Conservation (phyloP, 1,140 invertebrate genomes). For the Scaptomyza pallida region DNA sequence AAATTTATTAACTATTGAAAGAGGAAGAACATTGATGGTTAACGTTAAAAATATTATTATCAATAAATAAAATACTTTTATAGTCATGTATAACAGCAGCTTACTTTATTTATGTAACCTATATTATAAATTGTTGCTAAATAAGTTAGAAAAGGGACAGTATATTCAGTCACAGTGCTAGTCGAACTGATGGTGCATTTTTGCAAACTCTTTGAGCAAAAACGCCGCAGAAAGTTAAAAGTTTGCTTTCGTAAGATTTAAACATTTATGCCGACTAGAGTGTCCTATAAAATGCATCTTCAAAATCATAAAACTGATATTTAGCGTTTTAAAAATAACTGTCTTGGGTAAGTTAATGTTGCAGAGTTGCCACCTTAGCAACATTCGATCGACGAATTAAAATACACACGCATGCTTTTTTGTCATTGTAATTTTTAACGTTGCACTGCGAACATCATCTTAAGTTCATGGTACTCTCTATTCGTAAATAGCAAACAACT, state of each 20-base stretch:
- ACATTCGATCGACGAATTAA: slow-evolving; percentile 61
- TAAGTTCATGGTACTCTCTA: not conserved
- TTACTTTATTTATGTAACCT: too few species aligned
- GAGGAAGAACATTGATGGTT: slow-evolving; percentile 16
- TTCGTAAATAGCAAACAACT: not conserved
- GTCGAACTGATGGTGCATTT: not conserved
- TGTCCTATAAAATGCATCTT: not conserved
- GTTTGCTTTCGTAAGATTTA: not conserved
- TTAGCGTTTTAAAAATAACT: slow-evolving; percentile 65
- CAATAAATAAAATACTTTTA: not conserved
- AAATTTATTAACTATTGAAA: slow-evolving; percentile 6
- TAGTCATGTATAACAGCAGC: too few species aligned
- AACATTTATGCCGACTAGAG: not conserved
- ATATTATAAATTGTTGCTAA: not conserved
- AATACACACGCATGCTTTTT: slow-evolving; percentile 69
- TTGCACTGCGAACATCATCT: slow-evolving; percentile 31
- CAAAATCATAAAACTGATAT: not conserved
- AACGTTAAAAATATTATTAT: slow-evolving; percentile 3
- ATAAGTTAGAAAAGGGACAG: not conserved
- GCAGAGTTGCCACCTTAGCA: slow-evolving; percentile 68
- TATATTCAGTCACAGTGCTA: not conserved
- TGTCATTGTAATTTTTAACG: slow-evolving; percentile 54
- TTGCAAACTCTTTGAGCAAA: not conserved
- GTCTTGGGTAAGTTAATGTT: slow-evolving; percentile 30
- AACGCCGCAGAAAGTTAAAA: not conserved